phyloP scores from a whole-genome alignment of 2,797 vertebrate genomes.

The Onychomys torridus region DNA sequence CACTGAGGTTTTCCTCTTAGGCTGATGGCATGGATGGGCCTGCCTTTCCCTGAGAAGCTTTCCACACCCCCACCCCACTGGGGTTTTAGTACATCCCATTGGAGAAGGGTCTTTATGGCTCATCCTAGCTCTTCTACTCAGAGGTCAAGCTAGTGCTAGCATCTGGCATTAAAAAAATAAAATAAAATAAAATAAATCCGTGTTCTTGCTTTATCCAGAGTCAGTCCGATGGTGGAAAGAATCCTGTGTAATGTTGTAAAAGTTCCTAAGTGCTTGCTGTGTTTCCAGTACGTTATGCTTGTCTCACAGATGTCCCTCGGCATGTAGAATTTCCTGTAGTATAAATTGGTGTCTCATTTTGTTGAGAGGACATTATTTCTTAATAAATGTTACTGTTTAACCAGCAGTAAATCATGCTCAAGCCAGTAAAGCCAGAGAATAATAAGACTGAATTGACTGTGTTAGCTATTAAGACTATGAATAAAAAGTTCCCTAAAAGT shows the following conservation, averaged over 20 bases:
- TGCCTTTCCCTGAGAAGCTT: not conserved
- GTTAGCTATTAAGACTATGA: constrained; percentile 65
- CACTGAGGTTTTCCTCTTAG: not conserved
- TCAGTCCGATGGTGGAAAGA: constrained; percentile 40
- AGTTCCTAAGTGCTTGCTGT: not conserved
- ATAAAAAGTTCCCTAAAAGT: constrained; percentile 68
- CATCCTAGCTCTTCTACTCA: not conserved
- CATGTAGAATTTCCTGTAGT: constrained; percentile 1
- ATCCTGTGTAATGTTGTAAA: not conserved
- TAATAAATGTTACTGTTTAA: constrained; percentile 57
- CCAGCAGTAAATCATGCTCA: constrained; percentile 62
- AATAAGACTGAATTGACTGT: constrained; percentile 70
- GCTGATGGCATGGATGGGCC: not conserved
- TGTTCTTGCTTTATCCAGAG: constrained; percentile 17
- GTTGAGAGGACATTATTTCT: constrained; percentile 13
- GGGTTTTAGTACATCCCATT: not conserved
- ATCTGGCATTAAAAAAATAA: not conserved
- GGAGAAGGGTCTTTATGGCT: not conserved
- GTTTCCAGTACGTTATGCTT: not conserved
- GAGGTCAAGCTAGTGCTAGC: not conserved
- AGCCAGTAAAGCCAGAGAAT: constrained; percentile 26
- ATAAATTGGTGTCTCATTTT: constrained; percentile 45
- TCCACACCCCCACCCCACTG: not conserved
- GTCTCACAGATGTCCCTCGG: not conserved
- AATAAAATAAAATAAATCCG: too few relatives aligned